Evolutionary conservation across 1,140 invertebrate genomes (phyloP), one percentile per base, ranked within the genome.

Genomic region (Macrobrachium nipponense): DNA sequence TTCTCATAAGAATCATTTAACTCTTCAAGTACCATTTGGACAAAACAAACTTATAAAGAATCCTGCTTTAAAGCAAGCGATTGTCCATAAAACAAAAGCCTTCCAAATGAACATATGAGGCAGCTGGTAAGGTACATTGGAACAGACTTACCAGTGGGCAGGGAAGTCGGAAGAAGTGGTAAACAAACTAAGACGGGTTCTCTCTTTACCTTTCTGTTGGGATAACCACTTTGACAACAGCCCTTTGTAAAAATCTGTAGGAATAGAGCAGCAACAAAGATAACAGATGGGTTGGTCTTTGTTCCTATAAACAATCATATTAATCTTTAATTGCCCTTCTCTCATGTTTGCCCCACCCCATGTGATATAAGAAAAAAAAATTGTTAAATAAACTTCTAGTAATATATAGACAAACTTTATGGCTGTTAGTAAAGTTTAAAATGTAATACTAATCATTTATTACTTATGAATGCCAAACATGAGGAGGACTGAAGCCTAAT

Each of bases 151-250:
- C 88, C 88, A 84, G 79, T 75, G 82, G 58, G 76, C 75, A 79
- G 85, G 72, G 85, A 61, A 64, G 86, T 60, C 73, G 66, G 77
- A 64, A 62, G 81, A 72, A 82, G 58, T 83, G 87, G 77, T 80
- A 84, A 84, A 84, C 81, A 88, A 84, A 88, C 81, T 84, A 88
- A 84, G 78, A 80, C 81, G 78, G 78, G 87, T 79, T 83, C 70
- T 88, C 87, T 87, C 89, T 91, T 93, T 94, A 96, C 95, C 95
- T 95, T 93, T 99, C 98, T 88, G 96, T 99, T 89, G 98, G 98
- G 91, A 99, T 96, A 91, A 99, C 97, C 90, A 99, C 98, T 95
- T 98, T 99, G 88, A 99, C 97, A 91, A 98, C 94, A 87, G 97
- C 95, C 92, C 95, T 95, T 91, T 94, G 93, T 93, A 98, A 94